These are phyloP conservation scores for Ochropleura leucogaster DNA, from an alignment of 2,888 invertebrate species.

Conservation along the genomic window DNA sequence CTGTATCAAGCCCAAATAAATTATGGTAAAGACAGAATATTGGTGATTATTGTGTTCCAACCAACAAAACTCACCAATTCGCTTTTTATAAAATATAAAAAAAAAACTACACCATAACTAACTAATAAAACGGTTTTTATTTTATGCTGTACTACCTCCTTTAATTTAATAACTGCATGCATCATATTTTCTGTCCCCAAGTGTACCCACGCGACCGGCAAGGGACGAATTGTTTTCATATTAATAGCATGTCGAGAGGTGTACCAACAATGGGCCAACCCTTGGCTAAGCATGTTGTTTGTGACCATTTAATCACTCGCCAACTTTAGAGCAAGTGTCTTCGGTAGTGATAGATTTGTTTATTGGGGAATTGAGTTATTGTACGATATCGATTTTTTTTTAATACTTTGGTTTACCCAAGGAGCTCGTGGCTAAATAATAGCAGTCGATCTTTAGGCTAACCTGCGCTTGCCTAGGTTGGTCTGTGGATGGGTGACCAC, in stretches of 20 bases:
- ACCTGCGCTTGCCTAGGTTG: too few species aligned
- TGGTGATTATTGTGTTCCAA: not conserved
- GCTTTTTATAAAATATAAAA: not conserved
- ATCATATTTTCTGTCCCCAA: conserved; percentile 64
- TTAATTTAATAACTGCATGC: not conserved
- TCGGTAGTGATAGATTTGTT: conserved; percentile 13
- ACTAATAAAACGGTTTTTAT: not conserved
- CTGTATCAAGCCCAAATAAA: not conserved
- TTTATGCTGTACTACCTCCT: not conserved
- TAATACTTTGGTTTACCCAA: not conserved
- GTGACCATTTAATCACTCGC: conserved; percentile 74
- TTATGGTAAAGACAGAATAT: not conserved
- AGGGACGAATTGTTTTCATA: conserved; percentile 90
- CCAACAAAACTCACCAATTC: not conserved
- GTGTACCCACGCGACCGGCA: conserved; percentile 80
- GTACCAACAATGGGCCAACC: conserved; percentile 78
- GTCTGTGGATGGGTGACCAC: too few species aligned
- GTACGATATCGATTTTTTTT: not conserved
- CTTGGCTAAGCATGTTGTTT: conserved; percentile 78
- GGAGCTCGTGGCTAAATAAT: too few species aligned
- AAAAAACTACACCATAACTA: not conserved
- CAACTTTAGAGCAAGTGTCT: conserved; percentile 28
- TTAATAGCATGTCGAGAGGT: conserved; percentile 89
- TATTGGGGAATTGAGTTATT: conserved; percentile 9
- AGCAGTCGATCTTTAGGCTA: too few species aligned